phyloP scores from a whole-genome alignment of 2,113 vertebrate genomes.

The Phoxinus phoxinus region DNA sequence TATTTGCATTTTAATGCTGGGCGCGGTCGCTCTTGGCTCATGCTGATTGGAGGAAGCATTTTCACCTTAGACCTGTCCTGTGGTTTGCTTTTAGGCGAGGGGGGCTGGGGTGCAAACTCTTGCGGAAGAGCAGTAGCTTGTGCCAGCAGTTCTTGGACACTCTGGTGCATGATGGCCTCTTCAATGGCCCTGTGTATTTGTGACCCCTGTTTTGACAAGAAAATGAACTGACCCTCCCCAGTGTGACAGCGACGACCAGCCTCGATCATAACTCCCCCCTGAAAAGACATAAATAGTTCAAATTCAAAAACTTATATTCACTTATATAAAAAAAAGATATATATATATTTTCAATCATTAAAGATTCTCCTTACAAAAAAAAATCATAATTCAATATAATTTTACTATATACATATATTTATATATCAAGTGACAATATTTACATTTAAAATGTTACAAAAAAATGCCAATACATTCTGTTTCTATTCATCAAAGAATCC shows the following conservation, averaged over 20 bases:
- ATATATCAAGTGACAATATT: background rate
- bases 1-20: conserved; percentile 25
- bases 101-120: background rate
- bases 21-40: background rate
- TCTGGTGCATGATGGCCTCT: conserved; percentile 68
- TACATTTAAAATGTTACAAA: background rate
- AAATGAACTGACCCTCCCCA: conserved; percentile 85
- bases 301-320: too few species aligned
- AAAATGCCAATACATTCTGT: background rate
- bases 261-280: conserved; percentile 83
- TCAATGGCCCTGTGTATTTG: conserved; percentile 76
- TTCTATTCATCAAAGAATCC: background rate
- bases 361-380: too few species aligned
- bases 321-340: too few species aligned
- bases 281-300: conserved; percentile 15
- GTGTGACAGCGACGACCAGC: conserved; percentile 86
- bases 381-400: too few species aligned
- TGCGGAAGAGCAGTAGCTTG: background rate
- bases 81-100: conserved; percentile 19
- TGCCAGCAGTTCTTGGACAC: conserved; percentile 40
- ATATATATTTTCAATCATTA: too few species aligned
- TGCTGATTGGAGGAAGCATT: background rate
- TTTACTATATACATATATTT: too few species aligned
- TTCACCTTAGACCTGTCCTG: background rate
- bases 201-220: conserved; percentile 72